Evolutionary conservation across 2,113 vertebrate species (phyloP).

Genomic region (Silurus glanis): DNA sequence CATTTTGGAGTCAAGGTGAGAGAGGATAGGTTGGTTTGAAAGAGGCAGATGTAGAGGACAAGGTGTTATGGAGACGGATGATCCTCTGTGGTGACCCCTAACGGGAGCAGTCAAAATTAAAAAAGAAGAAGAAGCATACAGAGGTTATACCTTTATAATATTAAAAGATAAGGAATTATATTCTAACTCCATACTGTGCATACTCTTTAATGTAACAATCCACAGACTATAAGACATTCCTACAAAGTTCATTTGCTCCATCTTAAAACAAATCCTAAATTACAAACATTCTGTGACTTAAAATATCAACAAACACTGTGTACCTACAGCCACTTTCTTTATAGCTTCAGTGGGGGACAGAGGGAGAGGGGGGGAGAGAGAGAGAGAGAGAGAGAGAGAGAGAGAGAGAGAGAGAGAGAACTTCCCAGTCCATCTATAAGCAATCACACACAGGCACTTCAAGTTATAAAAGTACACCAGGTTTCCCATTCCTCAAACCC

Average conservation of each 20-base stretch:
- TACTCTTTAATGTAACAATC: not conserved
- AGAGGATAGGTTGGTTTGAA: too few relatives aligned
- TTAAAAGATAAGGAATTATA: not conserved
- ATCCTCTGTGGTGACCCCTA: too few relatives aligned
- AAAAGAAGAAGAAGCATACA: not conserved
- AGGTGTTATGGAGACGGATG: too few relatives aligned
- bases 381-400: slow-evolving; percentile 28
- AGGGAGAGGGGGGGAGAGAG: not conserved
- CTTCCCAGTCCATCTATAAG: slow-evolving; percentile 53
- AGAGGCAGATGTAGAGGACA: too few relatives aligned
- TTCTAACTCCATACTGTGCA: not conserved
- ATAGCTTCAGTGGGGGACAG: not conserved
- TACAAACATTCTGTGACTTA: not conserved
- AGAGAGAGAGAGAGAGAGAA: not conserved
- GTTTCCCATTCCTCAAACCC: slow-evolving; percentile 41
- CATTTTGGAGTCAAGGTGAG: too few relatives aligned
- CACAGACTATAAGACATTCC: not conserved
- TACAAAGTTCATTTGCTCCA: not conserved
- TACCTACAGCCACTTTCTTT: not conserved
- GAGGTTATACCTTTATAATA: not conserved
- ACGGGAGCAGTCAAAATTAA: too few relatives aligned
- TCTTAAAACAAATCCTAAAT: not conserved
- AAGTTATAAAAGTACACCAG: slow-evolving; percentile 42
- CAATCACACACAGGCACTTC: slow-evolving; percentile 38
- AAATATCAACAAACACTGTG: not conserved